phyloP scores from a whole-genome alignment of 2,113 vertebrate species.

The Oceanites oceanicus region DNA sequence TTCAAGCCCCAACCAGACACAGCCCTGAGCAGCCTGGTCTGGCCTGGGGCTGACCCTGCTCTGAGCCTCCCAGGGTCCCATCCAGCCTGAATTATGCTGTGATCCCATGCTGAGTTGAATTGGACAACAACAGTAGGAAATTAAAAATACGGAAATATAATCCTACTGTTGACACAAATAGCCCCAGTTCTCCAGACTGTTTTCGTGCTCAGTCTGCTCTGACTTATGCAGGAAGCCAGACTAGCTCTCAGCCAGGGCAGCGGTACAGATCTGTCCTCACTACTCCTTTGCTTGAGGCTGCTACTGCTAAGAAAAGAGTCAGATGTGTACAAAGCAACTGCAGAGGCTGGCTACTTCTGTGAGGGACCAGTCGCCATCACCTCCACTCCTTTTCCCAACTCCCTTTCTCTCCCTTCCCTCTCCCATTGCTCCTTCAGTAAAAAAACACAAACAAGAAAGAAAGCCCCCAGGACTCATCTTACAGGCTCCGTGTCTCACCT shows the following conservation, averaged over 20 bases:
- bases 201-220: background rate
- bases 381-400: background rate
- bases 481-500: background rate
- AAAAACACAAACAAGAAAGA: background rate
- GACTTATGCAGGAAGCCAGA: background rate
- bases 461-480: background rate
- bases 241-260: background rate
- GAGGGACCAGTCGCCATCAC: background rate
- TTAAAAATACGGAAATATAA: constrained; percentile 56
- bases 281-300: background rate
- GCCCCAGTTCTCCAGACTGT: background rate
- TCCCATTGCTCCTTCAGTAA: background rate
- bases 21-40: background rate
- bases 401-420: background rate
- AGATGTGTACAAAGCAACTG: background rate
- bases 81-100: background rate
- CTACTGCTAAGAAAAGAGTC: background rate
- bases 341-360: background rate
- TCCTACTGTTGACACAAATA: constrained; percentile 50
- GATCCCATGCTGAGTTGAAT: background rate
- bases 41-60: background rate
- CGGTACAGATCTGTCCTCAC: background rate
- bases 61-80: background rate
- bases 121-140: constrained; percentile 34
- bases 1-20: background rate